Conservation (phyloP, 1,140 invertebrate genomes). For the Cephus cinctus region DNA sequence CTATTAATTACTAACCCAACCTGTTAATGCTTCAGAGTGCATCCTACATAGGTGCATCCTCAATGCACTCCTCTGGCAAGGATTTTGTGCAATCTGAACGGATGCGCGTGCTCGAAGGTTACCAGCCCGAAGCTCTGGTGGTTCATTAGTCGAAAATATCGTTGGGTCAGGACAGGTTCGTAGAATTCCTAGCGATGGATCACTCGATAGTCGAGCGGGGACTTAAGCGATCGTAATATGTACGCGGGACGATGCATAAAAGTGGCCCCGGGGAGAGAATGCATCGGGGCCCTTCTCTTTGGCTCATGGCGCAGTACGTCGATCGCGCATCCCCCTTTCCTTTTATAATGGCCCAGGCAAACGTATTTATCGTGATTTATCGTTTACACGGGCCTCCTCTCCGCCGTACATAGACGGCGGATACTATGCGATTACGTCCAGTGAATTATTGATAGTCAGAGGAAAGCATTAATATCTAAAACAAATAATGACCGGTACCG, state of each 20-base stretch:
- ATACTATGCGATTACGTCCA: slow-evolving; percentile 36
- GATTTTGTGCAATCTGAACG: too few species aligned
- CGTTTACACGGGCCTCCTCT: slow-evolving; percentile 46
- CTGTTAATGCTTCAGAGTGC: background rate
- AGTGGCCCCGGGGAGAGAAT: slow-evolving; percentile 36
- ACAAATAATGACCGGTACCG: slow-evolving; percentile 41
- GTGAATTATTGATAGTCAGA: slow-evolving; percentile 45
- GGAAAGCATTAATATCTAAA: slow-evolving; percentile 43
- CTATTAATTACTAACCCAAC: background rate
- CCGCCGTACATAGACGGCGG: slow-evolving; percentile 15
- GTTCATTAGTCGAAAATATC: slow-evolving; percentile 41
- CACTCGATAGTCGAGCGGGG: slow-evolving; percentile 44
- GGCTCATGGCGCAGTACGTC: background rate
- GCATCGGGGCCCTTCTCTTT: slow-evolving; percentile 18
- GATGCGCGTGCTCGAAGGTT: too few species aligned
- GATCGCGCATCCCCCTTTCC: slow-evolving; percentile 15
- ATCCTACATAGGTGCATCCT: too few species aligned
- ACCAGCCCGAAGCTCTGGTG: too few species aligned
- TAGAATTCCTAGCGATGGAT: slow-evolving; percentile 48
- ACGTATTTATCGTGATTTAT: slow-evolving; percentile 56
- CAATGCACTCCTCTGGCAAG: too few species aligned
- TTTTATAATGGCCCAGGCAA: slow-evolving; percentile 48
- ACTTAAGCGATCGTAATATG: slow-evolving; percentile 53
- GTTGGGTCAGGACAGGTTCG: slow-evolving; percentile 33
- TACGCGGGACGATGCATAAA: slow-evolving; percentile 20